Base-by-base conservation (phyloP, 2,797 vertebrate species). In the Gastrophryne carolinensis region DNA sequence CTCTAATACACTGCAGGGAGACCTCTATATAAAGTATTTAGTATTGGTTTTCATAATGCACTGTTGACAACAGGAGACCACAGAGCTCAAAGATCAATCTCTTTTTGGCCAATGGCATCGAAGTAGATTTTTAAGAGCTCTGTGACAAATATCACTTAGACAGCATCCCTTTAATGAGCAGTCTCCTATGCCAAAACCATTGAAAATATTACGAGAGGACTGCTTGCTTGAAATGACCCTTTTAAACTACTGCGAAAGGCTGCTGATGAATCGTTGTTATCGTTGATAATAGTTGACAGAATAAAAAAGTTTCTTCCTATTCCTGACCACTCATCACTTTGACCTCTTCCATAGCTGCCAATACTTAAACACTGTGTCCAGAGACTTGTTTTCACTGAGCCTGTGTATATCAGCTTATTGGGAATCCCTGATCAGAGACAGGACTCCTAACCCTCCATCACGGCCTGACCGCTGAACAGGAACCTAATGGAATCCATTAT, bases 11-110 rank as follows among this genome's bases (percentile, higher is more conserved):
- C 88, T 89, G 83, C 80, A 87, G 89, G 81, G 87, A 91, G 85
- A 87, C 83, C 85, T 90, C 88, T 91, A 89, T 92, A 91, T 92
- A 91, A 92, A 92, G 89, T 91, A 91, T 92, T 92, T 92, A 91
- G 90, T 88, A 90, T 89, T 87, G 87, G 89, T 86, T 91, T 76
- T 91, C 87, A 89, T 91, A 91, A 91, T 91, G 91, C 85, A 89
- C 86, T 81, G 84, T 89, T 89, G 87, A 90, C 86, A 91, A 87
- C 85, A 86, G 83, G 82, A 89, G 89, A 89, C 87, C 88, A 88
- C 3, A 81, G 80, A 88, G 86, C 89, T 89, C 89, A 89, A 89
- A 91, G 89, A 92, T 91, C 91, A 91, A 90, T 92, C 89, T 87
- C 80, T 79, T 90, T 87, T 88, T 89, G 85, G 86, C 85, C 88